Evolutionary conservation across 1,140 invertebrate species (phyloP).

Genomic region (Microplitis demolitor): DNA sequence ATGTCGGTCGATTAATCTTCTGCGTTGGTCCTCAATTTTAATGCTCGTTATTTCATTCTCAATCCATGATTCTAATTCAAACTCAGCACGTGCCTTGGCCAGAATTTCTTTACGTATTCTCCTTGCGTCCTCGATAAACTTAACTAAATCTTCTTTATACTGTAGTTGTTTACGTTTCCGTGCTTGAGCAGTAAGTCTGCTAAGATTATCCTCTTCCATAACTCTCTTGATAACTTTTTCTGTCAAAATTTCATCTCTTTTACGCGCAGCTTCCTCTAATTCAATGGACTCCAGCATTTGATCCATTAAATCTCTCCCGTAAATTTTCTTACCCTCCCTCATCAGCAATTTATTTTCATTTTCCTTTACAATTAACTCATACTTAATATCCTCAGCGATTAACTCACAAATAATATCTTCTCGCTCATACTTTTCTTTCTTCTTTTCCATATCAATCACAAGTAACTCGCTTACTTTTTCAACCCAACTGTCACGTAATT

Average conservation of each 20-base stretch:
- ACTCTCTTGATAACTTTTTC: slow-evolving; percentile 40
- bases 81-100: slow-evolving; percentile 49
- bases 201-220: slow-evolving; percentile 39
- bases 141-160: slow-evolving; percentile 42
- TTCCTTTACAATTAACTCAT: slow-evolving; percentile 29
- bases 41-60: slow-evolving; percentile 65
- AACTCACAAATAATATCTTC: slow-evolving; percentile 40
- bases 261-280: slow-evolving; percentile 32
- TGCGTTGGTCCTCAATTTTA: slow-evolving; percentile 34
- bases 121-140: slow-evolving; percentile 39
- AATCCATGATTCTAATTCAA: slow-evolving; percentile 82
- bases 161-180: slow-evolving; percentile 35
- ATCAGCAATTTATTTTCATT: slow-evolving; percentile 18
- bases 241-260: slow-evolving; percentile 39
- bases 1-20: slow-evolving; percentile 39
- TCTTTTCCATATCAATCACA: no score
- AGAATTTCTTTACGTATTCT: slow-evolving; percentile 37
- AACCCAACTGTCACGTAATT: slow-evolving; percentile 29
- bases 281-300: slow-evolving; percentile 42
- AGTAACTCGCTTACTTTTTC: no score
- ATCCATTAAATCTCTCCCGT: slow-evolving; percentile 32
- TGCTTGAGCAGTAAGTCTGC: slow-evolving; percentile 34
- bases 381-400: slow-evolving; percentile 37
- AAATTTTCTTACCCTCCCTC: slow-evolving; percentile 26
- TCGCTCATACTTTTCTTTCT: not conserved